Evolutionary conservation across 2,113 vertebrate species (phyloP), one percentile per base, ranked within the genome.

Genomic region (Aphyosemion australe): DNA sequence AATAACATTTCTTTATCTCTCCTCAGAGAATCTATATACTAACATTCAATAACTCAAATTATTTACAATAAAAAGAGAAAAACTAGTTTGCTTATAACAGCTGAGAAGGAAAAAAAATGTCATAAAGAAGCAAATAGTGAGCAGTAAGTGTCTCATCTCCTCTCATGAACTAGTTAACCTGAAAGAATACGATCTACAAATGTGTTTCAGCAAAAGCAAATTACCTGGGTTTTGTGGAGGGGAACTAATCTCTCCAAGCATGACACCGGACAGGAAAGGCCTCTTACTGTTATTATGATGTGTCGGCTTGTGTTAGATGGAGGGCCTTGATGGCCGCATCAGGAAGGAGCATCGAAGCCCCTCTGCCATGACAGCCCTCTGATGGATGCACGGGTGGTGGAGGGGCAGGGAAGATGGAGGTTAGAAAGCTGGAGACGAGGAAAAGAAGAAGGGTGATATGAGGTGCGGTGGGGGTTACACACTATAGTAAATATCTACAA

Each of bases 201-300:
- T 90, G 91, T 89, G 89, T 92, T 90, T 90, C 86, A 88, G 88
- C 78, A 85, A 89, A 87, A 91, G 92, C 89, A 92, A 92, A 92
- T 92, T 86, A 92, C 89, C 92, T 91, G 78, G 84, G 90, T 91
- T 93, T 92, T 88, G 86, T 92, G 91, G 88, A 92, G 92, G 90
- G 90, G 91, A 94, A 94, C 92, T 93, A 94, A 93, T 94, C 91
- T 93, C 83, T 90, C 89, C 87, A 89, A 89, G 89, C 90, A 91
- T 93, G 93, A 94, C 92, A 92, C 86, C 81, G 91, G 92, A 93
- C 90, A 93, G 91, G 90, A 91, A 89, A 88, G 90, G 87, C 88
- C 92, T 92, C 92, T 93, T 92, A 92, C 90, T 92, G 90, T 92
- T 93, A 94, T 94, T 94, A 93, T 93, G 91, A 93, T 90, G 91